Evolutionary conservation across 2,888 invertebrate genomes (phyloP).

Genomic region (Drosophila acutilabella): DNA sequence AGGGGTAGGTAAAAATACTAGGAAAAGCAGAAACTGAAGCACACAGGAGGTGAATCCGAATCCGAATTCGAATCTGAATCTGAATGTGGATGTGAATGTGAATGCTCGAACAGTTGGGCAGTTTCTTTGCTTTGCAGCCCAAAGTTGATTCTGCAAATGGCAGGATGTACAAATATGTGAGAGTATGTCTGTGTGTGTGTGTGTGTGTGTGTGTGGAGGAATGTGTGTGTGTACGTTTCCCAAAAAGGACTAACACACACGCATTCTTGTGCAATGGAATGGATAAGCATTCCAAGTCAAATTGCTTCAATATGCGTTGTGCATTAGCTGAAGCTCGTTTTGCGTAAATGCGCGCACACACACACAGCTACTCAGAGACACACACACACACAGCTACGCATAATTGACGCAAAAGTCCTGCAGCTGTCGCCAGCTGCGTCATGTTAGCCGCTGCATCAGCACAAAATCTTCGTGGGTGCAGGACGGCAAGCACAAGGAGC

Average conservation of each 20-base stretch:
- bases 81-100: not conserved
- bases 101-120: constrained; percentile 38
- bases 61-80: not conserved
- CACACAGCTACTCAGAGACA: constrained; percentile 15
- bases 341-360: constrained; percentile 68
- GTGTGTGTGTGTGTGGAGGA: not conserved
- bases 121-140: constrained; percentile 57
- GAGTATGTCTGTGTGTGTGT: constrained; percentile 6
- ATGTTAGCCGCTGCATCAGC: constrained; percentile 70
- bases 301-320: constrained; percentile 76
- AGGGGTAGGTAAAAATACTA: not conserved
- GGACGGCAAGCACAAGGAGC: not conserved
- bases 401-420: constrained; percentile 71
- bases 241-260: constrained; percentile 18
- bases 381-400: constrained; percentile 40
- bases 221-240: constrained; percentile 11
- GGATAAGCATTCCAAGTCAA: constrained; percentile 71
- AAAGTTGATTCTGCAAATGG: constrained; percentile 60
- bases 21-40: not conserved
- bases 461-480: constrained; percentile 51
- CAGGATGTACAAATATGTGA: constrained; percentile 41
- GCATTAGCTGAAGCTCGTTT: constrained; percentile 74
- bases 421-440: constrained; percentile 75
- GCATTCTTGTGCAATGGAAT: constrained; percentile 59
- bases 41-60: not conserved